A percentile compares a stretch with the other conserved stretches of the same genome.
phyloP scores from a whole-genome alignment of 2,113 vertebrate genomes.

The Lepus europaeus region DNA sequence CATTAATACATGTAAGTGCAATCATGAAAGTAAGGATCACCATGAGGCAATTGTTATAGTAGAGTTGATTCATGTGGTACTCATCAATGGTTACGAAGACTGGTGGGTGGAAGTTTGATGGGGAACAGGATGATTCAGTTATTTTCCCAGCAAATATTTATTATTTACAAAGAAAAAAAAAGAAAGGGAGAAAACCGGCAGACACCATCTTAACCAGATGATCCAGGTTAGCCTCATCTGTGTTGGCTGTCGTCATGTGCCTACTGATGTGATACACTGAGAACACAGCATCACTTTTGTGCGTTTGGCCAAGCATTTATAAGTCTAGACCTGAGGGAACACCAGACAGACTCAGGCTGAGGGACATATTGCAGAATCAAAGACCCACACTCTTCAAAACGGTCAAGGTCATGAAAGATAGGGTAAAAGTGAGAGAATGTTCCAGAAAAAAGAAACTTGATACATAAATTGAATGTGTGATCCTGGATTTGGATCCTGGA shows the following conservation, averaged over 20 bases:
- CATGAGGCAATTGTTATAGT: background rate
- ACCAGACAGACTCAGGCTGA: background rate
- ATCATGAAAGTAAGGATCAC: background rate
- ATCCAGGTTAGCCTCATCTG: background rate
- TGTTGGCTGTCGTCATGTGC: background rate
- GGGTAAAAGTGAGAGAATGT: background rate
- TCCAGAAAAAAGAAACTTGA: background rate
- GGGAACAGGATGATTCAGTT: background rate
- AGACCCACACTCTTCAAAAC: background rate
- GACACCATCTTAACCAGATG: background rate
- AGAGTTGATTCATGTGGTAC: background rate
- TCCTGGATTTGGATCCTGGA: background rate
- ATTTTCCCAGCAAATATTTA: conserved; percentile 29
- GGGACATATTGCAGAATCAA: background rate
- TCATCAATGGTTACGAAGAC: background rate
- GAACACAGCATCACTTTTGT: background rate
- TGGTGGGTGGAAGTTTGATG: background rate
- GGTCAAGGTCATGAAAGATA: background rate
- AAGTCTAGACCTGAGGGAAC: background rate
- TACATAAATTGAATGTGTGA: background rate
- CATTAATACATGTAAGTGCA: conserved; percentile 15
- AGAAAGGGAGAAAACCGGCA: conserved; percentile 2
- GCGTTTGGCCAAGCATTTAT: background rate
- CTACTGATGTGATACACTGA: background rate
- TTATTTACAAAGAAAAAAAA: conserved; percentile 16